These are phyloP conservation scores for Struthio camelus DNA, from an alignment of 2,113 vertebrate species.

Conservation along the genomic window DNA sequence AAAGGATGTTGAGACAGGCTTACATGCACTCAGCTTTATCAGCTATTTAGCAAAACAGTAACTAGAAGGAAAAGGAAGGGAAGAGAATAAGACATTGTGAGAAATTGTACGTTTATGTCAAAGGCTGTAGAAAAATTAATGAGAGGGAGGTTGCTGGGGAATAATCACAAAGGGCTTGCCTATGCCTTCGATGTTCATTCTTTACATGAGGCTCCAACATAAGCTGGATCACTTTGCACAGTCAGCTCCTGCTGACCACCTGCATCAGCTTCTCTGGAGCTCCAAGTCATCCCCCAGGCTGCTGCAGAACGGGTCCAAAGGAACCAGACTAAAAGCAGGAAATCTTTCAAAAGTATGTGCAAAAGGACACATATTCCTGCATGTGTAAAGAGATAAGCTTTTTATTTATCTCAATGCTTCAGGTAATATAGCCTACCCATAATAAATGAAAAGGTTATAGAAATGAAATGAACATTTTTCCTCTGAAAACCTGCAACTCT, in stretches of 20 bases:
- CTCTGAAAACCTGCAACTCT: neutral
- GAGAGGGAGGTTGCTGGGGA: neutral
- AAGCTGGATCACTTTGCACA: neutral
- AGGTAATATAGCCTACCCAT: neutral
- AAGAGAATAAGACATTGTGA: neutral
- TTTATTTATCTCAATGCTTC: neutral
- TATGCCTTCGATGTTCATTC: neutral
- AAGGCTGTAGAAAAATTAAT: neutral
- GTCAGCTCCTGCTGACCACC: neutral
- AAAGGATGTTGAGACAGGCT: neutral
- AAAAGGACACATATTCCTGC: neutral
- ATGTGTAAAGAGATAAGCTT: neutral
- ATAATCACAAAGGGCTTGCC: neutral
- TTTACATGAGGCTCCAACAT: neutral
- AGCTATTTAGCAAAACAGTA: neutral
- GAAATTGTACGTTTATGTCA: neutral
- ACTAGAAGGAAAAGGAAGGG: neutral
- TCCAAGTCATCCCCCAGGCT: neutral
- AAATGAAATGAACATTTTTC: neutral
- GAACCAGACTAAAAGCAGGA: neutral
- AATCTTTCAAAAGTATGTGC: neutral
- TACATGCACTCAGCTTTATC: neutral
- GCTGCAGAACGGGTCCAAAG: neutral
- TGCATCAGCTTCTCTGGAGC: neutral
- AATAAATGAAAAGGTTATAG: neutral